Base-by-base conservation (phyloP, 2,113 vertebrate genomes). In the Potamarius usumacintae region DNA sequence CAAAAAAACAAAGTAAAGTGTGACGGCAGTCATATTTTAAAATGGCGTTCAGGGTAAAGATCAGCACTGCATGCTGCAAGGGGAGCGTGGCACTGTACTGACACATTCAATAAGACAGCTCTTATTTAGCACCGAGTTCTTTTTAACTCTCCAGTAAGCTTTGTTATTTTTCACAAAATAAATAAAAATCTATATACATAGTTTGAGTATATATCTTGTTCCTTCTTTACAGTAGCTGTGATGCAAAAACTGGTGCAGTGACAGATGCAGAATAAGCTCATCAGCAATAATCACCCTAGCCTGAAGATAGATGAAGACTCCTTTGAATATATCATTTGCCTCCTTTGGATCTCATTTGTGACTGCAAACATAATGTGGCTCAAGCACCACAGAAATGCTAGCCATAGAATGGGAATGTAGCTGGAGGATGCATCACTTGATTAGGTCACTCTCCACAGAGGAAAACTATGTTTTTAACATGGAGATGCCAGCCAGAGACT, bases 381-480 rank as follows among this genome's bases (percentile, higher is more conserved):
- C 34, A 85, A 82, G 17, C 20, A 72, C 80, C 85, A 34, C 34
- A 87, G 71, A 72, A 85, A 77, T 74, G 85, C 80, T 79, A 71
- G 55, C 22, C 82, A 84, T 71, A 83, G 62, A 88, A 88, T 42
- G 34, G 60, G 48, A 52, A 53, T 7, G 83, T 52, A 30, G 81
- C 83, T 85, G 8, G 30, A 83, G 72, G 82, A 57, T 83, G 42
- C 76, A 62, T 81, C 77, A 86, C 11, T 88, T 27, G 78, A 81
- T 90, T 85, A 87, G 85, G 88, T 87, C 85, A 89, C 62, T 60
- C 81, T 82, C 71, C 81, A 84, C 84, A 74, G 52, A 79, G 74
- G 71, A 79, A 78, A 86, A 84, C 74, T 79, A 76, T n/a, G 85
- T 50, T 58, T 42, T 42, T 60, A 69, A 82, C 86, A 82, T 78